Percentiles rank a stretch among this genome's conserved stretches.
These are phyloP conservation scores for Empidonax traillii DNA, from an alignment of 2,113 vertebrate genomes.

Conservation along the genomic window DNA sequence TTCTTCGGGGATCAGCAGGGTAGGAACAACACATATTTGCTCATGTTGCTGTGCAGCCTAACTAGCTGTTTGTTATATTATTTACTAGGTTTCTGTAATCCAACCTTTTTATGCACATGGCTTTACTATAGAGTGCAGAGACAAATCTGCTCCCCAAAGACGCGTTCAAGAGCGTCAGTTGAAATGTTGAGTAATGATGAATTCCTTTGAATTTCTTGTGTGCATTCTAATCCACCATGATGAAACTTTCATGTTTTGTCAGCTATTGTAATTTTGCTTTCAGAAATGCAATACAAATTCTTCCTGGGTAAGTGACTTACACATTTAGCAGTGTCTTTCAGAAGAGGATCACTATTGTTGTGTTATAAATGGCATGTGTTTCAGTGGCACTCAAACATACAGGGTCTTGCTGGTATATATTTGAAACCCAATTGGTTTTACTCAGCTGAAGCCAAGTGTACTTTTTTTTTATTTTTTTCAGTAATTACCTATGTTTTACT, in stretches of 20 bases:
- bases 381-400: constrained; percentile 63
- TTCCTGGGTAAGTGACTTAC: constrained; percentile 71
- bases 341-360: constrained; percentile 64
- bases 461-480: constrained; percentile 44
- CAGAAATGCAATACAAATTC: constrained; percentile 72
- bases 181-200: constrained; percentile 76
- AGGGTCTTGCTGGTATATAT: constrained; percentile 60
- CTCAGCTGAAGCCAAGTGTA: constrained; percentile 65
- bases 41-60: constrained; percentile 1
- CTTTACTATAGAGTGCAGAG: constrained; percentile 67
- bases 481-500: constrained; percentile 71
- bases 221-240: constrained; percentile 68
- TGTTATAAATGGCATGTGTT: constrained; percentile 64
- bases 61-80: constrained; percentile 70
- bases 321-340: constrained; percentile 68
- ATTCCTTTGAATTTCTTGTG: constrained; percentile 71
- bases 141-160: constrained; percentile 74
- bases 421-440: constrained; percentile 68
- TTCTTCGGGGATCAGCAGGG: neutral
- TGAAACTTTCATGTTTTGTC: constrained; percentile 80
- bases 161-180: constrained; percentile 54
- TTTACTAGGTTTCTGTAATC: constrained; percentile 66
- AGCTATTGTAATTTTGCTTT: constrained; percentile 81
- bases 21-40: neutral
- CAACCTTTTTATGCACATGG: constrained; percentile 44